A percentile compares a stretch with the other conserved stretches of the same genome.
Evolutionary conservation across 2,113 vertebrate genomes (phyloP).

Genomic region (Melospiza melodia): DNA sequence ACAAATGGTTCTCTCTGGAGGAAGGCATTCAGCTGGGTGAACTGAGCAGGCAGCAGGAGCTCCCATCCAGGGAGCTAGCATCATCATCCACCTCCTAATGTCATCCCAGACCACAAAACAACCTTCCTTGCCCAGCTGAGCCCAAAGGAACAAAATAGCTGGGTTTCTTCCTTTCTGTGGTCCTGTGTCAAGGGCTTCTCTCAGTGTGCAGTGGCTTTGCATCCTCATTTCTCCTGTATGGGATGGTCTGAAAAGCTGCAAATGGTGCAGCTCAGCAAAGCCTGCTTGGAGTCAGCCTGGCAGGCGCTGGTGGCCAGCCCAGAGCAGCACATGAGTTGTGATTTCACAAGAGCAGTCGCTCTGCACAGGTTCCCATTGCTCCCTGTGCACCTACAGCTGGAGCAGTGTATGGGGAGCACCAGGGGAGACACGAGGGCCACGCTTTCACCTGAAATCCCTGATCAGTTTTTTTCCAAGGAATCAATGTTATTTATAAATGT

Average conservation of each 20-base stretch:
- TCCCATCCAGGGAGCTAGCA: neutral
- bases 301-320: neutral
- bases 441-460: neutral
- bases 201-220: neutral
- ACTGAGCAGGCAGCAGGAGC: neutral
- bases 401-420: accelerated
- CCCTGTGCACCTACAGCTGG: neutral
- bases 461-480: neutral
- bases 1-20: neutral
- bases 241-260: neutral
- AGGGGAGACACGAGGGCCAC: neutral
- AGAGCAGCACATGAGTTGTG: neutral
- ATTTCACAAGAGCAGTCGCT: neutral
- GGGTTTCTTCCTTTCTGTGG: neutral
- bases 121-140: neutral
- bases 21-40: neutral
- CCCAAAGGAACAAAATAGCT: neutral
- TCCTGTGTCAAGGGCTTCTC: neutral
- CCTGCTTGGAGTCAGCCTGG: accelerated
- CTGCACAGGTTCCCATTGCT: accelerated
- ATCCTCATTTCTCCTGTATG: neutral
- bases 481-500: neutral
- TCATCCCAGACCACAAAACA: neutral
- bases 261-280: neutral
- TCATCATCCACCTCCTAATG: neutral